These are phyloP conservation scores for Melipona quadrifasciata DNA, from an alignment of 1,140 invertebrate genomes.

Conservation along the genomic window DNA sequence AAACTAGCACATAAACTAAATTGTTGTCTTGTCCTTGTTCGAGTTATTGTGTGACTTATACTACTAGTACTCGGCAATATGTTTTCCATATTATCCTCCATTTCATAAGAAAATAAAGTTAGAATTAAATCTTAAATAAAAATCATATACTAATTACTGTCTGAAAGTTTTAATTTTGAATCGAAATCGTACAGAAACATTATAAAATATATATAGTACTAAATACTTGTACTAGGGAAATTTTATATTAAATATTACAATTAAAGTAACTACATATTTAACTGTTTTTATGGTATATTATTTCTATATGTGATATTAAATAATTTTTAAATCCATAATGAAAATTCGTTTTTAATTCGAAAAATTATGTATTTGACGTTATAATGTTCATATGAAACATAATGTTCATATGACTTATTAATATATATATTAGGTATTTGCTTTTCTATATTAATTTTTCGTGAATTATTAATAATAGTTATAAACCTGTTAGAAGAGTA, in stretches of 20 bases:
- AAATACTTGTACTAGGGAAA: background rate
- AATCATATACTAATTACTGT: background rate
- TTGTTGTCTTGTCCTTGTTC: constrained; percentile 27
- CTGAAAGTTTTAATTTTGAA: background rate
- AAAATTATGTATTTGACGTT: background rate
- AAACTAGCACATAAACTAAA: constrained; percentile 24
- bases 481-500: too few species aligned
- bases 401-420: background rate
- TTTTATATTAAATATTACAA: background rate
- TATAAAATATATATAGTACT: background rate
- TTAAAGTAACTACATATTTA: background rate
- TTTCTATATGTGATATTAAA: background rate
- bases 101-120: background rate
- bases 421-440: background rate
- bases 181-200: background rate
- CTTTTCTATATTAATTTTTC: background rate
- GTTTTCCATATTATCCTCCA: background rate
- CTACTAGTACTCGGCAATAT: background rate
- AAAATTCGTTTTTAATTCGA: too few species aligned
- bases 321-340: background rate
- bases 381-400: too few species aligned
- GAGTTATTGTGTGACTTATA: constrained; percentile 4
- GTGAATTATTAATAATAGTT: background rate
- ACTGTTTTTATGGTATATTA: background rate
- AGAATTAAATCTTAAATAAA: background rate